Percentiles rank a stretch among this genome's conserved stretches.
phyloP scores from a whole-genome alignment of 2,113 vertebrate species.

The Bubo blakistoni region DNA sequence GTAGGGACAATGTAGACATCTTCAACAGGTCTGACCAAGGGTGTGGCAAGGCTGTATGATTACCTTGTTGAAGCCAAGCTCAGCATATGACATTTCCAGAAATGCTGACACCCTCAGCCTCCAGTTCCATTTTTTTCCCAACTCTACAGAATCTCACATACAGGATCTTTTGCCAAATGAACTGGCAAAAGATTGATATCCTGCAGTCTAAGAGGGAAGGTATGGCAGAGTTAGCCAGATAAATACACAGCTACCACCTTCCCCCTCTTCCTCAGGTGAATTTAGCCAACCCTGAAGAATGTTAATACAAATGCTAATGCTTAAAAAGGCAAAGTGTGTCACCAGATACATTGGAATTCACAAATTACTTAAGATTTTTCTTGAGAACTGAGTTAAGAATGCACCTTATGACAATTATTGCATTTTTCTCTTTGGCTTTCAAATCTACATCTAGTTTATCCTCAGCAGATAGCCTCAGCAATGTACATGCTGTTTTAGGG shows the following conservation, averaged over 20 bases:
- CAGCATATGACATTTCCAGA: not conserved
- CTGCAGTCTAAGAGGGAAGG: not conserved
- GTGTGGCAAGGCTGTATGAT: not conserved
- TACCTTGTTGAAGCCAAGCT: not conserved
- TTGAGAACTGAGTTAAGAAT: not conserved
- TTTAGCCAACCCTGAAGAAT: not conserved
- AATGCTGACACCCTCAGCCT: not conserved
- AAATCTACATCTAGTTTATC: not conserved
- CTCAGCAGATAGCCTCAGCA: not conserved
- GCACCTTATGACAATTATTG: not conserved
- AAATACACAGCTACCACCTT: not conserved
- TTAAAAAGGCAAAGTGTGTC: not conserved
- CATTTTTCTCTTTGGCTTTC: constrained; percentile 40
- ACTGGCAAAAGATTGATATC: not conserved
- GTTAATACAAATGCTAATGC: not conserved
- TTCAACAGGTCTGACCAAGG: not conserved
- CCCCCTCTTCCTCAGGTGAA: not conserved
- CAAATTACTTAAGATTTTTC: not conserved
- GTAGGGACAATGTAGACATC: not conserved
- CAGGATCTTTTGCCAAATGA: not conserved
- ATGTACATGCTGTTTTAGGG: not conserved
- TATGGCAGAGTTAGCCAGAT: not conserved
- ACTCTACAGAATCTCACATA: not conserved
- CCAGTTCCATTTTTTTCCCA: not conserved
- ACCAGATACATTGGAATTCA: not conserved